A percentile compares a stretch with the other conserved stretches of the same genome.
phyloP scores from a whole-genome alignment of 2,797 vertebrate genomes.

The Monodelphis domestica region DNA sequence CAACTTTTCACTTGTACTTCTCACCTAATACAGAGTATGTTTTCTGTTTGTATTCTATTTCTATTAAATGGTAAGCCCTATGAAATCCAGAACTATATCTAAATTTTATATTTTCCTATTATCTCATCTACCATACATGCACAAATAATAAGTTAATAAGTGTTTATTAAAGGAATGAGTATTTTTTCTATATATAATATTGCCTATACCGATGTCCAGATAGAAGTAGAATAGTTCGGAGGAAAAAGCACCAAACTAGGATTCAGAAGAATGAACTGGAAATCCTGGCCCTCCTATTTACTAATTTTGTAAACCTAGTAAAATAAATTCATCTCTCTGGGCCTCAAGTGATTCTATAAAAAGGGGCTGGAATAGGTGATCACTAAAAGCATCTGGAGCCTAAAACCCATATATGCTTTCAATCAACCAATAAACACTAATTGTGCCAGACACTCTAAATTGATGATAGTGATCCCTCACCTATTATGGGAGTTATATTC shows the following conservation, averaged over 20 bases:
- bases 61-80: not conserved
- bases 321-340: not conserved
- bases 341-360: not conserved
- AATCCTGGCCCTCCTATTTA: not conserved
- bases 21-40: not conserved
- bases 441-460: not conserved
- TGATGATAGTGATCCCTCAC: no score
- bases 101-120: no score
- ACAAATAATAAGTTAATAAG: not conserved
- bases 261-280: not conserved
- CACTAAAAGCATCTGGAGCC: not conserved
- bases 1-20: not conserved
- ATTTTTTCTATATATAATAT: not conserved
- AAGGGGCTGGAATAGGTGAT: not conserved
- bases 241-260: not conserved
- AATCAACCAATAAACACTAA: not conserved
- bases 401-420: not conserved
- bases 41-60: not conserved
- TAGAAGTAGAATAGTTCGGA: not conserved
- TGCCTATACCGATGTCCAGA: not conserved
- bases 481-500: no score
- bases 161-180: not conserved
- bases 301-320: not conserved
- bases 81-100: not conserved
- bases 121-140: not conserved